Evolutionary conservation across 2,113 vertebrate species (phyloP), one percentile per base, ranked within the genome.

Genomic region (Gallinago paraguaiae): DNA sequence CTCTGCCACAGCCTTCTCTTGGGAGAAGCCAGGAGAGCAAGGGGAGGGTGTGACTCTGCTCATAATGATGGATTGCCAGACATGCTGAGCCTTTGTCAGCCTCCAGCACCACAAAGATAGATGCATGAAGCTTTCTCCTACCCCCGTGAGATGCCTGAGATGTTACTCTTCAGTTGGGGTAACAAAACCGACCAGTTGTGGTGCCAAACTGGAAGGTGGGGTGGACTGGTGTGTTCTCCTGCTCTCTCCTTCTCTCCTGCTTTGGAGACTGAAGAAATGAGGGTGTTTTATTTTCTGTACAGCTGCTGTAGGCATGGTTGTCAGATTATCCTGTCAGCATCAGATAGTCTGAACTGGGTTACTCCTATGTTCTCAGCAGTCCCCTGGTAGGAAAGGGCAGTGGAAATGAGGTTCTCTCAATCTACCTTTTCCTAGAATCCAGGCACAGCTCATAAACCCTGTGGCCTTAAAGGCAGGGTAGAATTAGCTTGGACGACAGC

Each of bases 1-100:
- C 39, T 50, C 71, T 11, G 10, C 2, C 51, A 53, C 33, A 24
- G 46, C 70, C 33, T 37, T 23, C 37, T 50, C 70, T 7, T 9
- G 61, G 67, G 25, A 83, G 41, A 54, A 13, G 48, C 80, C 54
- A 13, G 72, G 0, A 19, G 31, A 11, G 30, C 23, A 2, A 63
- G 50, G 45, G 45, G 31, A 54, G 33, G 37, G 27, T 2, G 46
- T 24, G 12, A 17, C 16, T 20, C 13, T 20, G 18, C 63, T 13
- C 0, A 2, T 31, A 22, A 23, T 5, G 60, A 23, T 0, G 10
- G 31, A 23, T 22, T 9, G 10, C 0, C 23, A 3, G 75, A 4
- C 4, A 1, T 3, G 9, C 2, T 5, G 14, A 63, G 63, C 17
- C 37, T 51, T 51, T 51, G 22, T 23, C 0, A 5, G 56, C 43